phyloP scores from a whole-genome alignment of 2,113 vertebrate genomes.

The Thomomys bottae region DNA sequence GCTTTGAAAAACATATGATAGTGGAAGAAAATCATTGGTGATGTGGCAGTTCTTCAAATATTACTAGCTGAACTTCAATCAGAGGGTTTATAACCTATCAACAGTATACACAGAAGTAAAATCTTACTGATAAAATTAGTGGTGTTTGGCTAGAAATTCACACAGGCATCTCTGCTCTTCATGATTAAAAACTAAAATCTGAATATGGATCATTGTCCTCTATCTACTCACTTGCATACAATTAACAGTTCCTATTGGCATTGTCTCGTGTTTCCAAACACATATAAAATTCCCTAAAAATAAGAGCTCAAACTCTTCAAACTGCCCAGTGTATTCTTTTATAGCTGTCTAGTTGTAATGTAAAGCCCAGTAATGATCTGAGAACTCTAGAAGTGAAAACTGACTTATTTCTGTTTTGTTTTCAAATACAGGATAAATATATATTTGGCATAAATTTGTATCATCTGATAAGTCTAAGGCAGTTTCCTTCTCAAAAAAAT shows the following conservation, averaged over 20 bases:
- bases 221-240: neutral
- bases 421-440: neutral
- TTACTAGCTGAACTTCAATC: neutral
- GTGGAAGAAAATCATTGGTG: neutral
- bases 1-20: too few species aligned
- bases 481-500: neutral
- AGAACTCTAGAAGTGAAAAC: neutral
- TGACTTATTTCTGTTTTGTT: neutral
- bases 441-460: neutral
- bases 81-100: neutral
- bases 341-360: neutral
- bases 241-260: neutral
- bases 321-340: neutral
- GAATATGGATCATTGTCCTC: neutral
- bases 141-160: neutral
- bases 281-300: neutral
- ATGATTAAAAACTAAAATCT: slow-evolving; percentile 5
- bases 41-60: neutral
- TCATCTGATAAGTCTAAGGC: neutral
- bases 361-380: neutral
- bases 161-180: neutral
- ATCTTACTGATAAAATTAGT: neutral
- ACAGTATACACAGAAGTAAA: neutral
- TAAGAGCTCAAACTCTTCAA: neutral
- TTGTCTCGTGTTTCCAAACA: neutral